These are phyloP conservation scores for Hartigia nigra DNA, from an alignment of 2,888 invertebrate species.

Conservation along the genomic window DNA sequence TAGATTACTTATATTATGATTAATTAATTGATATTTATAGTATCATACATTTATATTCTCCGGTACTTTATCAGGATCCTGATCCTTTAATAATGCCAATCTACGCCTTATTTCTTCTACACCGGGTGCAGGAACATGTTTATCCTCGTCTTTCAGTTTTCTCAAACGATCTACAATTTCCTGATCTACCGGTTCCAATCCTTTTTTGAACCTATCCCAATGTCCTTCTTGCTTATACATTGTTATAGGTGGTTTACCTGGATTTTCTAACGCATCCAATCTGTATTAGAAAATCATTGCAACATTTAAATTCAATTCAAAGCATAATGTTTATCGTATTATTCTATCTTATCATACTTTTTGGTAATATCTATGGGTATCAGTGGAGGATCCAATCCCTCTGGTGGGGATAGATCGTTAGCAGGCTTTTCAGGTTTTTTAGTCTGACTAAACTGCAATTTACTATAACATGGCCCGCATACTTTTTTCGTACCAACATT, in stretches of 20 bases:
- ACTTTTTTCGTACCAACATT: conserved; percentile 75
- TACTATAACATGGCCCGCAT: conserved; percentile 70
- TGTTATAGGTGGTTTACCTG: conserved; percentile 69
- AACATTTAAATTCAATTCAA: conserved; percentile 6
- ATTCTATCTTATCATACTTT: conserved; percentile 36
- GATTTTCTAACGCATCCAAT: conserved; percentile 70
- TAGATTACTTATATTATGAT: not conserved
- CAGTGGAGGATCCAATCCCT: conserved; percentile 35
- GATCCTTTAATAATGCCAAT: conserved; percentile 76
- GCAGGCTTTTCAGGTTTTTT: conserved; percentile 20
- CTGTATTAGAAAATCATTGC: conserved; percentile 49
- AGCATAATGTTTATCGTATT: conserved; percentile 6
- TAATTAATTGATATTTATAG: not conserved
- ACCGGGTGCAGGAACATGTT: conserved; percentile 66
- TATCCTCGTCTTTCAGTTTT: conserved; percentile 73
- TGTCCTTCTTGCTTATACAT: conserved; percentile 67
- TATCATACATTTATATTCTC: conserved; percentile 43
- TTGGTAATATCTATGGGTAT: conserved; percentile 52
- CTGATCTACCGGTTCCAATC: conserved; percentile 70
- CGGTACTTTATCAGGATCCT: conserved; percentile 56
- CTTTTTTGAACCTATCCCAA: conserved; percentile 61
- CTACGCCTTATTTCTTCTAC: conserved; percentile 75
- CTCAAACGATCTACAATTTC: conserved; percentile 76
- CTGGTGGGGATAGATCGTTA: conserved; percentile 25
- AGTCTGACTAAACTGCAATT: conserved; percentile 41